A percentile compares a stretch with the other conserved stretches of the same genome.
Evolutionary conservation across 2,888 invertebrate genomes (phyloP).

Genomic region (Rhingia rostrata): DNA sequence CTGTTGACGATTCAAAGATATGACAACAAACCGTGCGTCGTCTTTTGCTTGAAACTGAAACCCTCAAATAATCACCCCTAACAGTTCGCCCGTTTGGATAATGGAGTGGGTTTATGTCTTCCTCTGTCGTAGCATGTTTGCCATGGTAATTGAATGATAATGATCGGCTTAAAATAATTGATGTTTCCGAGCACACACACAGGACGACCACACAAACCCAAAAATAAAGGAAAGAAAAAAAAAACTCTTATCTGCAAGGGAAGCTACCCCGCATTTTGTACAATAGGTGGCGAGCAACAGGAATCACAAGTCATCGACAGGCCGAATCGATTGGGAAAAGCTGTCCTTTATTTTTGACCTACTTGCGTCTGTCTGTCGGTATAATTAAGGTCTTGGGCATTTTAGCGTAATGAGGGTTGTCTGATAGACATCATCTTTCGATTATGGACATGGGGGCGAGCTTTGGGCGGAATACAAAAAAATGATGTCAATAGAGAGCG

Average conservation of each 20-base stretch:
- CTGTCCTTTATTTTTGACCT: background rate
- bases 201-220: slow-evolving; percentile 8
- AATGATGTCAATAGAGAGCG: slow-evolving; percentile 5
- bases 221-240: background rate
- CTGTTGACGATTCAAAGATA: background rate
- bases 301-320: slow-evolving; percentile 13
- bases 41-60: background rate
- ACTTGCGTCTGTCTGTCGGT: slow-evolving; percentile 9
- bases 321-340: background rate
- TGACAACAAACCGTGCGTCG: background rate
- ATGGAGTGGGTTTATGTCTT: slow-evolving; percentile 1
- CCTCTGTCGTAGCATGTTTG: slow-evolving; percentile 8
- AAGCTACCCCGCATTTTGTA: background rate
- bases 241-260: background rate
- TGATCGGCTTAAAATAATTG: slow-evolving; percentile 23
- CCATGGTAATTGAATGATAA: slow-evolving; percentile 38
- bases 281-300: slow-evolving; percentile 10
- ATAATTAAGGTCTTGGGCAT: background rate
- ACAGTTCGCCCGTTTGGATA: background rate
- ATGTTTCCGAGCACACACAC: background rate
- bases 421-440: slow-evolving; percentile 12
- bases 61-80: background rate
- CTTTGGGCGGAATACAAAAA: background rate
- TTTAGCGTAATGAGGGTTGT: slow-evolving; percentile 16
- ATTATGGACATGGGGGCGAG: slow-evolving; percentile 6